phyloP scores from a whole-genome alignment of 2,888 invertebrate species.

The Clepsis dumicolana region DNA sequence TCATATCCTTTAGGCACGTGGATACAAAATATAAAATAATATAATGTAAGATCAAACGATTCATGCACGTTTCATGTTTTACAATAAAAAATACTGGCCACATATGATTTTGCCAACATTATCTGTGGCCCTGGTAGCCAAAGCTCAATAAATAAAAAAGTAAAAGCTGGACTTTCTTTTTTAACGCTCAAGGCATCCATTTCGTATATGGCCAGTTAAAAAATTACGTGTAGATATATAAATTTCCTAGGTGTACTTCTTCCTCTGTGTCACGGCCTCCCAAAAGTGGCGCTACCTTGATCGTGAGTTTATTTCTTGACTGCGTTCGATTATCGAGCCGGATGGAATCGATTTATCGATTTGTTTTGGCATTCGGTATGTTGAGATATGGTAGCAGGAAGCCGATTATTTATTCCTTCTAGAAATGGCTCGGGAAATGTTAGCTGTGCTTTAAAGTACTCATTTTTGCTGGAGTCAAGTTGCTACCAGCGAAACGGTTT shows the following conservation, averaged over 20 bases:
- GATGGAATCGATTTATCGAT: slow-evolving; percentile 28
- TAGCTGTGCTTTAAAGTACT: not conserved
- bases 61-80: not conserved
- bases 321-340: slow-evolving; percentile 35
- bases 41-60: not conserved
- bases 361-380: slow-evolving; percentile 37
- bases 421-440: slow-evolving; percentile 12
- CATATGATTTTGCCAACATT: not conserved
- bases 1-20: not conserved
- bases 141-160: not conserved
- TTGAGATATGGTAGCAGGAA: slow-evolving; percentile 17
- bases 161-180: not conserved
- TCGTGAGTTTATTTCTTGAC: slow-evolving; percentile 50
- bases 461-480: no score
- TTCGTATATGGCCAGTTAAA: not conserved
- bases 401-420: slow-evolving; percentile 17
- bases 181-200: slow-evolving; percentile 31
- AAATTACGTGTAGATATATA: not conserved
- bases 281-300: slow-evolving; percentile 57
- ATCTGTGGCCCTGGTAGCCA: not conserved
- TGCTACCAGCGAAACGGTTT: no score
- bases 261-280: slow-evolving; percentile 55
- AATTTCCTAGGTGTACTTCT: not conserved
- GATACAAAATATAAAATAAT: not conserved
- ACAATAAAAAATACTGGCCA: not conserved